A percentile compares a stretch with the other conserved stretches of the same genome.
phyloP scores from a whole-genome alignment of 2,797 vertebrate species.

The Otus scops region DNA sequence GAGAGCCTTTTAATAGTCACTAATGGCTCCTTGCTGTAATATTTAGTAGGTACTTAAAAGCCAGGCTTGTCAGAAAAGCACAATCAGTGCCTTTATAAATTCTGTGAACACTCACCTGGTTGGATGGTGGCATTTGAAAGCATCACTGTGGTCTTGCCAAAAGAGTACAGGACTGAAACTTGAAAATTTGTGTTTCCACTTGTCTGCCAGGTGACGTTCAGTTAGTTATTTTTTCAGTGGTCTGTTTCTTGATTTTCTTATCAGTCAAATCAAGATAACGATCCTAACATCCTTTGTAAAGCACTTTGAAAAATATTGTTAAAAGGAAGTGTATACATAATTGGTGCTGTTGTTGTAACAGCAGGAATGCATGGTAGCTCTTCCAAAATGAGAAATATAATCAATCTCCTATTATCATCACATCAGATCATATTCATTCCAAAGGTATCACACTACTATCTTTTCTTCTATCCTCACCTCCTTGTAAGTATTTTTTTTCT shows the following conservation, averaged over 20 bases:
- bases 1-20: neutral
- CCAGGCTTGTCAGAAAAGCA: neutral
- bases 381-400: conserved; percentile 27
- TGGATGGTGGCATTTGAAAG: neutral
- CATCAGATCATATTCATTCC: neutral
- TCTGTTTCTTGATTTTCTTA: conserved; percentile 17
- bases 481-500: neutral
- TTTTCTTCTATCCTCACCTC: neutral
- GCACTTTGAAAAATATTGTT: neutral
- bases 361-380: neutral
- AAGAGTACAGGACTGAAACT: neutral
- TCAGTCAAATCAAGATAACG: neutral
- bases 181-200: neutral
- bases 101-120: neutral
- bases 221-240: neutral
- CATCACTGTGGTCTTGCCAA: neutral
- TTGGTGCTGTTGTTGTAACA: neutral
- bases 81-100: neutral
- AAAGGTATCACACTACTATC: neutral
- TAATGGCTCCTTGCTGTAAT: conserved; percentile 29
- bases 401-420: neutral
- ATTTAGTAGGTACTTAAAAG: conserved; percentile 1
- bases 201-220: neutral
- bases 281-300: conserved; percentile 12
- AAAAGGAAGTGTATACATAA: neutral